A percentile compares a stretch with the other conserved stretches of the same genome.
Evolutionary conservation across 1,140 invertebrate genomes (phyloP).

Genomic region (Lasioglossum baleicum): DNA sequence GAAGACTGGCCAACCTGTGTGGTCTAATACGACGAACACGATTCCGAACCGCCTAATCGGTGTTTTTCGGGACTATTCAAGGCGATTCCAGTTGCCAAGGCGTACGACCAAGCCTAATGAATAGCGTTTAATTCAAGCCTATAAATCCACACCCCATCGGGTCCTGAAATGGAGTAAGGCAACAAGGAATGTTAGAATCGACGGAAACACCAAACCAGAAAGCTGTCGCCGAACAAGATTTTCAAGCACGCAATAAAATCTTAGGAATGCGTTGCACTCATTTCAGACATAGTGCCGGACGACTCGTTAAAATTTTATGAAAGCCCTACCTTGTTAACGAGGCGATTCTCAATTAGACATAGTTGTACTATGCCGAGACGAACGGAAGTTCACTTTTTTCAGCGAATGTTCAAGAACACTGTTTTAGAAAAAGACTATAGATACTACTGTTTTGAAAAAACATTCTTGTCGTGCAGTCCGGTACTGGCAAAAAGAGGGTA

Average conservation of each 20-base stretch:
- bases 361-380: no score
- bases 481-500: no score
- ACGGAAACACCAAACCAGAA: conserved; percentile 38
- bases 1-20: conserved; percentile 37
- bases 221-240: conserved; percentile 46
- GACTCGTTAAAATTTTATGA: conserved; percentile 2
- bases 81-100: conserved; percentile 47
- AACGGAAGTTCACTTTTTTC: no score
- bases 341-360: neutral
- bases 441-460: no score
- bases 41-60: conserved; percentile 46
- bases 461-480: no score
- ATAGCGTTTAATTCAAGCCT: conserved; percentile 65
- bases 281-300: neutral
- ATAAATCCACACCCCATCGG: conserved; percentile 48
- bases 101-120: conserved; percentile 54
- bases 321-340: conserved; percentile 12
- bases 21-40: conserved; percentile 39
- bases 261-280: conserved; percentile 45
- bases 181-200: neutral
- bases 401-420: neutral
- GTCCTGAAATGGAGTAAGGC: conserved; percentile 2
- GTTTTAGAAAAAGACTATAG: no score
- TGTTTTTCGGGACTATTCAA: conserved; percentile 33
- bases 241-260: conserved; percentile 48